phyloP scores from a whole-genome alignment of 2,797 vertebrate species.

The Chelonia mydas region DNA sequence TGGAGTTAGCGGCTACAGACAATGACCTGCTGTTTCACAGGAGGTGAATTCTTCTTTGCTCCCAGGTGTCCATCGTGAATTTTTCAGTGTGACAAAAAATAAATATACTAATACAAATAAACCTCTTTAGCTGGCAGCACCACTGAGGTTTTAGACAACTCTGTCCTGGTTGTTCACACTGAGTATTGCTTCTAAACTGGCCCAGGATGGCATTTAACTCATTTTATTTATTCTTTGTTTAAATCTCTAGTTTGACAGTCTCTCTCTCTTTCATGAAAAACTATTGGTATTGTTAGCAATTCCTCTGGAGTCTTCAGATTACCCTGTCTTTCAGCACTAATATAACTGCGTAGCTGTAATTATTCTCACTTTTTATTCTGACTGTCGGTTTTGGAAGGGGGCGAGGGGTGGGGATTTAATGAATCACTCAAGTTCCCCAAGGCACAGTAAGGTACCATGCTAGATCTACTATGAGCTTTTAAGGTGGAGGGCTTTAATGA shows the following conservation, averaged over 20 bases:
- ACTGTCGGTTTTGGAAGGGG: conserved; percentile 67
- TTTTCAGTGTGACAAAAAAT: conserved; percentile 48
- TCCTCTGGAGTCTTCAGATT: conserved; percentile 75
- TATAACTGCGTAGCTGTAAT: conserved; percentile 67
- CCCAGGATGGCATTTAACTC: conserved; percentile 42
- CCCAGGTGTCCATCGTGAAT: conserved; percentile 27
- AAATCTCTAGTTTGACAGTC: conserved; percentile 63
- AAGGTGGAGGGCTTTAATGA: conserved; percentile 52
- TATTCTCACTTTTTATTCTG: conserved; percentile 74
- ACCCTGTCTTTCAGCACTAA: conserved; percentile 75
- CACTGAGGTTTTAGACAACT: conserved; percentile 42
- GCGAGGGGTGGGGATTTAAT: conserved; percentile 59
- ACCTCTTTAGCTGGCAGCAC: conserved; percentile 32
- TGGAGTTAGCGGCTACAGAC: conserved; percentile 68
- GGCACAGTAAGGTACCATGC: conserved; percentile 3
- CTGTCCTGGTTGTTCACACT: conserved; percentile 34
- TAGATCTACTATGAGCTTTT: conserved; percentile 54
- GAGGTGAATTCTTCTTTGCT: conserved; percentile 30
- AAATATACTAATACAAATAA: neutral
- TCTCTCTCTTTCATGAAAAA: conserved; percentile 68
- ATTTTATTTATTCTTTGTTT: conserved; percentile 63
- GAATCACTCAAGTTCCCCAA: conserved; percentile 58
- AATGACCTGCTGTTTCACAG: conserved; percentile 43
- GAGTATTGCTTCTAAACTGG: neutral
- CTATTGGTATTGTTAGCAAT: conserved; percentile 74